Evolutionary conservation across 2,113 vertebrate genomes (phyloP).

Genomic region (Gila orcuttii): DNA sequence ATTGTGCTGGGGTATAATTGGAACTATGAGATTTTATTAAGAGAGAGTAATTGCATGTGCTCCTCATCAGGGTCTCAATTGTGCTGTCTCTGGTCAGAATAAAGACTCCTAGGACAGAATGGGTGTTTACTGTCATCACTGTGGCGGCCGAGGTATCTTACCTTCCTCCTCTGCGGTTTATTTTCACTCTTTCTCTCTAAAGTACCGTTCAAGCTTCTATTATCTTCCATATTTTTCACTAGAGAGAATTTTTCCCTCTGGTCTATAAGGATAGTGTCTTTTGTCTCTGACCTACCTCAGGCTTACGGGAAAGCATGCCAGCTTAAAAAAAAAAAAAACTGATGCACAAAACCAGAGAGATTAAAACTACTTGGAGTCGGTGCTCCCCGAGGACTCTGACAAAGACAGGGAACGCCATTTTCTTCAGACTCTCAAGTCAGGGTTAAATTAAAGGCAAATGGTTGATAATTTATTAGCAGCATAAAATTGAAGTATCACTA

Average conservation of each 20-base stretch:
- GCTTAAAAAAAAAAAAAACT: neutral
- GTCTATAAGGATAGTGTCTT: neutral
- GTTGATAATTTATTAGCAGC: constrained; percentile 37
- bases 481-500: constrained; percentile 27
- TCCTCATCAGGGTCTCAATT: constrained; percentile 78
- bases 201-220: constrained; percentile 11
- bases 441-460: constrained; percentile 37
- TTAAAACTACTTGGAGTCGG: constrained; percentile 29
- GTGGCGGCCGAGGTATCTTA: constrained; percentile 22
- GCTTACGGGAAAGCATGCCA: neutral
- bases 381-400: constrained; percentile 21
- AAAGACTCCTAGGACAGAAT: constrained; percentile 68
- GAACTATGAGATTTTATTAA: constrained; percentile 83
- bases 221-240: constrained; percentile 16
- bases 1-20: constrained; percentile 78
- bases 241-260: neutral
- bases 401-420: constrained; percentile 38
- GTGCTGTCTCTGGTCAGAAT: constrained; percentile 73
- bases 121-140: constrained; percentile 75
- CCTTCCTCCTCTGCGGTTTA: constrained; percentile 53
- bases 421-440: constrained; percentile 22
- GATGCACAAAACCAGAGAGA: constrained; percentile 8
- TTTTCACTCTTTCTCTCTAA: constrained; percentile 26
- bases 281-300: constrained; percentile 9
- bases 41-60: constrained; percentile 80